A percentile compares a stretch with the other conserved stretches of the same genome.
These are phyloP conservation scores for Sesia bembeciformis DNA, from an alignment of 2,888 invertebrate genomes.

Conservation along the genomic window DNA sequence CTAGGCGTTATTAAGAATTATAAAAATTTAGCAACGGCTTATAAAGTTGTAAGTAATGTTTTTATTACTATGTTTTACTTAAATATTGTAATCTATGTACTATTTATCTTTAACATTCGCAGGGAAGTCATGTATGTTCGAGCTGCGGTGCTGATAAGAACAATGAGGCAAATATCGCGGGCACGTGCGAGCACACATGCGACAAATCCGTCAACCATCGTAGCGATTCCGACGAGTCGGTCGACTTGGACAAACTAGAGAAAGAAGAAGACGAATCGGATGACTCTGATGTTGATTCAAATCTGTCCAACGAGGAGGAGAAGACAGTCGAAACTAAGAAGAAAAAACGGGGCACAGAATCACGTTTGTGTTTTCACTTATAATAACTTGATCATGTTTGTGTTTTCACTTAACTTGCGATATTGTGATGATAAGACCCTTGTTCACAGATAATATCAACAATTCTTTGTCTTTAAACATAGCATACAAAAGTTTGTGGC, in stretches of 20 bases:
- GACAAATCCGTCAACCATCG: no score
- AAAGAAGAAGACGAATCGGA: conserved; percentile 19
- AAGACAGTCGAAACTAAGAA: conserved; percentile 6
- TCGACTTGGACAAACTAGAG: conserved; percentile 18
- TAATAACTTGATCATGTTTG: conserved; percentile 9
- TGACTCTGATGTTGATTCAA: conserved; percentile 24
- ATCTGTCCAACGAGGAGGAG: conserved; percentile 32
- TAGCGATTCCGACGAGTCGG: conserved; percentile 31
- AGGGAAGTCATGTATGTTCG: no score
- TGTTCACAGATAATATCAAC: no score
- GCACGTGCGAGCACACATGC: no score
- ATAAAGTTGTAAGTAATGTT: background rate
- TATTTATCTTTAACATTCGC: no score
- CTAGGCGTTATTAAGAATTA: conserved; percentile 43
- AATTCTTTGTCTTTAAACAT: no score
- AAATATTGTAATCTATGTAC: background rate
- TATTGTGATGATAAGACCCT: no score
- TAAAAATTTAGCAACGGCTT: background rate
- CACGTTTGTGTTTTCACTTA: conserved; percentile 8
- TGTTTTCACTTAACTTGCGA: background rate
- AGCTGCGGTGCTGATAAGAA: no score
- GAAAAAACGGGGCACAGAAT: conserved; percentile 11
- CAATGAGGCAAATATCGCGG: no score
- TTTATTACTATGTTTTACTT: background rate
- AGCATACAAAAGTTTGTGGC: no score